Percentiles rank a stretch among this genome's conserved stretches.
phyloP scores from a whole-genome alignment of 2,888 invertebrate genomes.

The Dioctria linearis region DNA sequence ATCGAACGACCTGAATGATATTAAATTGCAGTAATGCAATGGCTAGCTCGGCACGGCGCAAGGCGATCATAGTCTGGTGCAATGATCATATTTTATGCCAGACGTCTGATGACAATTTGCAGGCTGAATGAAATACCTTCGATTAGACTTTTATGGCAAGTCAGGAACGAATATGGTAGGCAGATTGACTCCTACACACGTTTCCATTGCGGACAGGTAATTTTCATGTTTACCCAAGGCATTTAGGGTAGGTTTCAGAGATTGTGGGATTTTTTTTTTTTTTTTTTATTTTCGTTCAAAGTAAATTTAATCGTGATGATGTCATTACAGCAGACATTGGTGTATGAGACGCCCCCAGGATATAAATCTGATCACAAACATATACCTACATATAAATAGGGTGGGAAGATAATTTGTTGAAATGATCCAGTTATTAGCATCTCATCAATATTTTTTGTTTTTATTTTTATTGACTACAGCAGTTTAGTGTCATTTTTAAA shows the following conservation, averaged over 20 bases:
- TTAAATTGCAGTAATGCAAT: no score
- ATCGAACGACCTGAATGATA: no score
- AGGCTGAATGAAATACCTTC: background rate
- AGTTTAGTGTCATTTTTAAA: no score
- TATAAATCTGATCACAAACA: background rate
- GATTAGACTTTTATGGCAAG: slow-evolving; percentile 6
- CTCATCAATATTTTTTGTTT: no score
- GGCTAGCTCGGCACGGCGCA: no score
- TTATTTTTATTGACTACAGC: no score
- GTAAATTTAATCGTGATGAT: background rate
- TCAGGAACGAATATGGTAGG: slow-evolving; percentile 24
- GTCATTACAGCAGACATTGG: background rate
- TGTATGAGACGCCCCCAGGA: background rate
- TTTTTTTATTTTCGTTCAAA: background rate
- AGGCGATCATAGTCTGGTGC: background rate
- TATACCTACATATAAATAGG: background rate
- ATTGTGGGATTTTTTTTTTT: background rate
- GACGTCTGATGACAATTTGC: background rate
- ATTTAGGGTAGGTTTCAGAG: slow-evolving; percentile 5
- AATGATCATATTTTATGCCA: background rate
- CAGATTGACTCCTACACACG: slow-evolving; percentile 10
- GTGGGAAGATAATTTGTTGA: background rate
- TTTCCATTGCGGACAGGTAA: background rate
- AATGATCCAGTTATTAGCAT: no score
- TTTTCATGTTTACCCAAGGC: background rate